Evolutionary conservation across 1,140 invertebrate species (phyloP), one percentile per base, ranked within the genome.

Genomic region (Leptonema lineaticorne): DNA sequence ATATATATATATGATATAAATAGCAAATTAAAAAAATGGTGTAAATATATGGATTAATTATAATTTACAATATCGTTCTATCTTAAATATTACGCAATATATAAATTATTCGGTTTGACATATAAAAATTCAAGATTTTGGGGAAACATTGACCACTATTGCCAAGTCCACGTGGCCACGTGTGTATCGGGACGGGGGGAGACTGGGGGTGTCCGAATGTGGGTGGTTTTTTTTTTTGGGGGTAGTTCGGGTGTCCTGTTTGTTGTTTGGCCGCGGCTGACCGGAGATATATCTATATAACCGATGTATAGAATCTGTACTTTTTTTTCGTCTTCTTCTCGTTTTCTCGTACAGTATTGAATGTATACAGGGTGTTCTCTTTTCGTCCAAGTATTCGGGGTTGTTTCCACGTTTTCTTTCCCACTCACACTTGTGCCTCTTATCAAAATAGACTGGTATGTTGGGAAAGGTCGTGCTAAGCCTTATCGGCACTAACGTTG

Each of bases 401-500:
- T n/a, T n/a, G n/a, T n/a, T n/a, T n/a, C n/a, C n/a, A n/a, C n/a
- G 26, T 27, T 22, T 18, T 62, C 62, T 64, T 46, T 53, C 50
- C 16, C 37, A n/a, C 37, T 45, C 4, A 16, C 37, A n/a, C 16
- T 22, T 53, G 41, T 64, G 28, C 62, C 62, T 64, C 62, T 64
- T 64, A 64, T 64, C 62, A 64, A 64, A 64, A 64, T 64, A 64
- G 62, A 64, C 62, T 64, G 45, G 33, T 8, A 45, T 64, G 62
- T 64, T 64, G 62, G 24, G 26, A 20, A 46, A 64, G 62, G 62
- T 64, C 62, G 24, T 24, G 62, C n/a, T 9, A 14, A 53, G 50
- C 50, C 50, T 53, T 53, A 53, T 53, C 50, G 50, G 27, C 50
- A 53, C 50, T 53, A 53, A 53, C 45, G 62, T 48, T 64, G 27